These are phyloP conservation scores for Liasis olivaceus DNA, from an alignment of 2,797 vertebrate genomes.

Conservation along the genomic window DNA sequence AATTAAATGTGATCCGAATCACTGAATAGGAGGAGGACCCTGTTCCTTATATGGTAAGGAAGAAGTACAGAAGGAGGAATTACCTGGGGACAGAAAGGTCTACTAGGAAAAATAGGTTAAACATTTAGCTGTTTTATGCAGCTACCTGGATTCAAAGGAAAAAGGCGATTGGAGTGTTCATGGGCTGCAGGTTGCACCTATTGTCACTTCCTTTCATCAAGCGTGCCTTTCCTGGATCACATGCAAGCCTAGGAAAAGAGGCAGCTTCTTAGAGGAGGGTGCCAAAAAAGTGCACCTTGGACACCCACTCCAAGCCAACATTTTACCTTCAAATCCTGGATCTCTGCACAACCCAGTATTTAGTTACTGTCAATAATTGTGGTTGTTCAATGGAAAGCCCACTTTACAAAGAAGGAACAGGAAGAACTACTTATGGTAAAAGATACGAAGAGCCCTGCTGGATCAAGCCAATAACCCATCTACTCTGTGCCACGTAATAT, in stretches of 20 bases:
- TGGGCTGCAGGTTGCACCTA: background rate
- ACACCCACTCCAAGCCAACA: background rate
- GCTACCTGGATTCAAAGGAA: background rate
- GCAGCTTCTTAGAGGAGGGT: background rate
- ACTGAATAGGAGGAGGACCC: background rate
- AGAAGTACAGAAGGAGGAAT: background rate
- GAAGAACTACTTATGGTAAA: background rate
- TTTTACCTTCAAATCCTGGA: background rate
- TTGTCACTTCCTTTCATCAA: background rate
- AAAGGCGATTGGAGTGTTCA: background rate
- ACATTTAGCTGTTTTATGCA: background rate
- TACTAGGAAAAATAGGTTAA: background rate
- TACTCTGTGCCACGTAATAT: background rate
- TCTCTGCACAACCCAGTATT: background rate
- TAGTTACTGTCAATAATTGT: background rate
- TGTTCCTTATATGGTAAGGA: background rate
- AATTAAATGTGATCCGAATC: background rate
- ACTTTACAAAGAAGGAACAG: background rate
- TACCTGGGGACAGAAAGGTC: background rate
- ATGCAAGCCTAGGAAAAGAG: background rate
- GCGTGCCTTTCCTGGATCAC: background rate
- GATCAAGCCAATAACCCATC: background rate
- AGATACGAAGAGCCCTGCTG: background rate
- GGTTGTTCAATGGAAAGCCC: background rate
- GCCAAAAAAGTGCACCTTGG: background rate